A percentile compares a stretch with the other conserved stretches of the same genome.
phyloP scores from a whole-genome alignment of 2,113 vertebrate genomes.

The Narcine bancroftii region DNA sequence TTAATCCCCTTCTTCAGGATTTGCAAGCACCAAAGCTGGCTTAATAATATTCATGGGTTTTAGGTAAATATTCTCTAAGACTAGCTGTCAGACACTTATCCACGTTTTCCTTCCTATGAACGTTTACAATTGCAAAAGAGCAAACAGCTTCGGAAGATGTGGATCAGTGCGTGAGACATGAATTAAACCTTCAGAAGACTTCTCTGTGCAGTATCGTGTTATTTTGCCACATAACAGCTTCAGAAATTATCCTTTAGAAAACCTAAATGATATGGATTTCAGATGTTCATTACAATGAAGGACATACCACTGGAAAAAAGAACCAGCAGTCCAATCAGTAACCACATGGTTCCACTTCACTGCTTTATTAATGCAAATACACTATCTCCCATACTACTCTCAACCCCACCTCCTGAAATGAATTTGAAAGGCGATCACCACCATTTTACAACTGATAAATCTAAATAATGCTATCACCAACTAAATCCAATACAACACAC shows the following conservation, averaged over 20 bases:
- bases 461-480: not conserved
- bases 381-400: no score
- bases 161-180: constrained; percentile 33
- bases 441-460: not conserved
- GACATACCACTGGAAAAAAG: not conserved
- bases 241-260: constrained; percentile 37
- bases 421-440: constrained; percentile 6
- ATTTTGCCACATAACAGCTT: constrained; percentile 34
- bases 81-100: constrained; percentile 50
- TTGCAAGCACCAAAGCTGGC: constrained; percentile 43
- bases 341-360: constrained; percentile 10
- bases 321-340: not conserved
- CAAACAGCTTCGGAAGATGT: constrained; percentile 34
- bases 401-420: not conserved
- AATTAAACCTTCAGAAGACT: constrained; percentile 33
- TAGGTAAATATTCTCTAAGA: constrained; percentile 58
- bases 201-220: constrained; percentile 10
- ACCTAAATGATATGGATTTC: constrained; percentile 28
- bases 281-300: constrained; percentile 9
- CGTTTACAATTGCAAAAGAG: constrained; percentile 33
- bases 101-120: constrained; percentile 24
- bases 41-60: constrained; percentile 63
- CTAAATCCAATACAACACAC: not conserved
- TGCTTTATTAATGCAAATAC: not conserved
- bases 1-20: constrained; percentile 37